Conservation (phyloP, 2,888 invertebrate genomes). For the Erebia aethiops region DNA sequence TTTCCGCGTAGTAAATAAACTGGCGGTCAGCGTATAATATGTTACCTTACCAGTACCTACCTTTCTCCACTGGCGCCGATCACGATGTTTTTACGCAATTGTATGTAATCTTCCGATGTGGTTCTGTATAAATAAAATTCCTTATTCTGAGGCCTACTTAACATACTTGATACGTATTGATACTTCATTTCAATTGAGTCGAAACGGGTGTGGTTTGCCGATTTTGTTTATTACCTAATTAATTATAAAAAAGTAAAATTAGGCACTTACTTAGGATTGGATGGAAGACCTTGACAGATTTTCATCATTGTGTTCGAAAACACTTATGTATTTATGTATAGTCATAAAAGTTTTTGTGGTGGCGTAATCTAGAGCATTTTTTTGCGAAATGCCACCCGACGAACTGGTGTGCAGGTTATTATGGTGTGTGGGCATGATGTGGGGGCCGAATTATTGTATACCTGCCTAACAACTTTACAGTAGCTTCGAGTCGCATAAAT, state of each 20-base stretch:
- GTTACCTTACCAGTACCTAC: conserved; percentile 32
- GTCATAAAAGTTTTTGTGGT: not conserved
- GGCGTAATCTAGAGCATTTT: conserved; percentile 19
- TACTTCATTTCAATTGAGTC: no score
- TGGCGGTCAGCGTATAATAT: conserved; percentile 28
- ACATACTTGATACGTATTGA: no score
- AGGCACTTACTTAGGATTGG: not conserved
- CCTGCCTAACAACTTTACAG: not conserved
- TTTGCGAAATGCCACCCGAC: conserved; percentile 16
- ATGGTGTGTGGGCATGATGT: conserved; percentile 3
- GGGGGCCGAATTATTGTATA: conserved; percentile 3
- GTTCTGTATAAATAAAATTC: conserved; percentile 8
- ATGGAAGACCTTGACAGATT: not conserved
- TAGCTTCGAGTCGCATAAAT: no score
- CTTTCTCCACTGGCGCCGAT: conserved; percentile 30
- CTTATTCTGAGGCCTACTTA: not conserved
- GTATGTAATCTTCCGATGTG: conserved; percentile 17
- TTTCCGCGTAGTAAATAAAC: not conserved
- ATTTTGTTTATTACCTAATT: no score
- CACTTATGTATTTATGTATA: not conserved
- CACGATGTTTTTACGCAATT: conserved; percentile 45
- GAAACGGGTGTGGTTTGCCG: not conserved
- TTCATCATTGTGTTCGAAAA: not conserved
- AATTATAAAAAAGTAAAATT: no score
- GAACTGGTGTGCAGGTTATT: not conserved